Evolutionary conservation across 2,888 invertebrate genomes (phyloP).

Genomic region (Drosophila merina): DNA sequence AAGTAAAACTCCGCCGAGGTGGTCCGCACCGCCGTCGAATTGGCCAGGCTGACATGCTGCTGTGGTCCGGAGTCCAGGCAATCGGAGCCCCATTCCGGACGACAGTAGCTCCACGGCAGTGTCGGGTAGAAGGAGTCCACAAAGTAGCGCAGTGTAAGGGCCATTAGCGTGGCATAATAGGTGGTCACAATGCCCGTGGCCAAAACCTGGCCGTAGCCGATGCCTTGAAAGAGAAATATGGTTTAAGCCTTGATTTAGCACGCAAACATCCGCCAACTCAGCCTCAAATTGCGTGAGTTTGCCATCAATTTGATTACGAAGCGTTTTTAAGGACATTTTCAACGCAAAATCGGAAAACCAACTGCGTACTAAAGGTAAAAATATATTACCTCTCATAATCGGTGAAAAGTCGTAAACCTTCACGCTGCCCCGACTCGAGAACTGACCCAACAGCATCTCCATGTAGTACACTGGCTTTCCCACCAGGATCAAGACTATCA

Average conservation of each 20-base stretch:
- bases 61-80: slow-evolving; percentile 79
- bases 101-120: slow-evolving; percentile 88
- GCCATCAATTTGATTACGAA: not conserved
- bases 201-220: slow-evolving; percentile 86
- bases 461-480: slow-evolving; percentile 89
- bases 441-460: slow-evolving; percentile 90
- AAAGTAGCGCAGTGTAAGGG: slow-evolving; percentile 87
- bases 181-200: slow-evolving; percentile 86
- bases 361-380: no score
- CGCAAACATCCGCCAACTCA: not conserved
- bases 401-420: slow-evolving; percentile 88
- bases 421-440: slow-evolving; percentile 88
- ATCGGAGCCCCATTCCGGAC: slow-evolving; percentile 85
- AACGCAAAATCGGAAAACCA: no score
- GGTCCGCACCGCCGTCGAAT: slow-evolving; percentile 51
- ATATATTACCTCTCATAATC: slow-evolving; percentile 87
- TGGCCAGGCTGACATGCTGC: slow-evolving; percentile 17
- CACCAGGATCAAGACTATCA: slow-evolving; percentile 87
- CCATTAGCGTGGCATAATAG: slow-evolving; percentile 89
- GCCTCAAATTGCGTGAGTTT: not conserved
- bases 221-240: slow-evolving; percentile 81
- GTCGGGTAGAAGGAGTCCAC: slow-evolving; percentile 86
- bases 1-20: slow-evolving; percentile 84
- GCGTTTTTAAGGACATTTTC: no score
- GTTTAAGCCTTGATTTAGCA: slow-evolving; percentile 15